These are phyloP conservation scores for Nematolebias whitei DNA, from an alignment of 2,113 vertebrate genomes.

Conservation along the genomic window DNA sequence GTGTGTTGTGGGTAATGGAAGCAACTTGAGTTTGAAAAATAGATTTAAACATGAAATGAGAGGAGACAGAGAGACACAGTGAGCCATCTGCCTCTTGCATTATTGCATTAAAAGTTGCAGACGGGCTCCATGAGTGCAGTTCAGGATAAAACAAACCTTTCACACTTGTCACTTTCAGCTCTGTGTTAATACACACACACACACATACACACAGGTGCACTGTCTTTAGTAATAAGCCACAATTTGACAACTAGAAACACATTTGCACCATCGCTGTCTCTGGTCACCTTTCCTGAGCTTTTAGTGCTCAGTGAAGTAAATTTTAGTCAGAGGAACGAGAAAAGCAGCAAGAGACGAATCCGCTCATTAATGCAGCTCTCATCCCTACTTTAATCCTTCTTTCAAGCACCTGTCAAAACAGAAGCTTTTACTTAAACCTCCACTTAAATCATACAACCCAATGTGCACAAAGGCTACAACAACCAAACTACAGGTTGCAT, in stretches of 20 bases:
- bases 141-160: slow-evolving; percentile 52
- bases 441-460: slow-evolving; percentile 33
- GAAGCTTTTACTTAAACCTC: slow-evolving; percentile 54
- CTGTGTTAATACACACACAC: slow-evolving; percentile 6
- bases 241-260: slow-evolving; percentile 62
- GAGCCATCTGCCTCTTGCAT: slow-evolving; percentile 42
- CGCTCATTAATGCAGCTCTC: slow-evolving; percentile 67
- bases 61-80: slow-evolving; percentile 3
- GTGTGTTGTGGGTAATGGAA: slow-evolving; percentile 26
- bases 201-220: slow-evolving; percentile 20
- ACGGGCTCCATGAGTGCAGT: slow-evolving; percentile 24
- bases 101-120: slow-evolving; percentile 38
- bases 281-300: slow-evolving; percentile 19
- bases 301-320: slow-evolving; percentile 44
- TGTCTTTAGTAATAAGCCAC: slow-evolving; percentile 48
- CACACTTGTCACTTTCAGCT: slow-evolving; percentile 36
- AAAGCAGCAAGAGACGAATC: slow-evolving; percentile 50
- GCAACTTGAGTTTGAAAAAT: slow-evolving; percentile 31
- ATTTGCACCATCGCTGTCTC: slow-evolving; percentile 51
- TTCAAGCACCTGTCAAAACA: slow-evolving; percentile 78
- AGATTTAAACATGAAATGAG: slow-evolving; percentile 25
- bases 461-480: slow-evolving; percentile 17
- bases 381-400: slow-evolving; percentile 65
- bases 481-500: neutral
- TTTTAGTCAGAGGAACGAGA: slow-evolving; percentile 57